A percentile compares a stretch with the other conserved stretches of the same genome.
Evolutionary conservation across 2,888 invertebrate genomes (phyloP).

Genomic region (Eilema griseolum): DNA sequence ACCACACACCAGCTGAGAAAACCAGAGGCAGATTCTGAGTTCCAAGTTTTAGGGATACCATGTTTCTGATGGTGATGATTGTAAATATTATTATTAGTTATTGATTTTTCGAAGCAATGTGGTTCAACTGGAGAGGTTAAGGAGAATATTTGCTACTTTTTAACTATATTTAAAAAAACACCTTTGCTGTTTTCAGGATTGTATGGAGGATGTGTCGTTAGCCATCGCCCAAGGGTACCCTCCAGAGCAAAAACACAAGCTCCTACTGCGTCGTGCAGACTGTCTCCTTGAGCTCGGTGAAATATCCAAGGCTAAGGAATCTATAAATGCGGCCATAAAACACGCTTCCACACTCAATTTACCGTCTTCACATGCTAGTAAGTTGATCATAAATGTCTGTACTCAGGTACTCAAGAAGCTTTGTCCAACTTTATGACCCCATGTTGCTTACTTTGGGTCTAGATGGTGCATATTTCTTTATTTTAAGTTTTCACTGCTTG

Average conservation of each 20-base stretch:
- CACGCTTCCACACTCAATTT: conserved; percentile 13
- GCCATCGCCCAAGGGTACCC: conserved; percentile 89
- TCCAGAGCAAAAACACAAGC: conserved; percentile 87
- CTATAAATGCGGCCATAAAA: conserved; percentile 58
- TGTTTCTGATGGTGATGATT: too few species aligned
- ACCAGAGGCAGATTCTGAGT: too few species aligned
- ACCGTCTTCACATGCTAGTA: conserved; percentile 6
- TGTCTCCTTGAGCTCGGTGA: conserved; percentile 87
- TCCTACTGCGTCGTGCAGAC: conserved; percentile 89
- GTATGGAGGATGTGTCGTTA: conserved; percentile 88
- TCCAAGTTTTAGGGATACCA: too few species aligned
- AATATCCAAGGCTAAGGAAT: conserved; percentile 67
- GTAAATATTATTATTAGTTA: too few species aligned
- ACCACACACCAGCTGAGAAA: too few species aligned
- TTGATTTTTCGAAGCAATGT: too few species aligned
- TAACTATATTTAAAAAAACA: too few species aligned
- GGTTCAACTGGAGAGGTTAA: too few species aligned
- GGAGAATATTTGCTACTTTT: too few species aligned
- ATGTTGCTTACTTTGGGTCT: background rate
- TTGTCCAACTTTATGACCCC: background rate
- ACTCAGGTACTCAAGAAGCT: too few species aligned
- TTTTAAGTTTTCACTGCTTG: too few species aligned
- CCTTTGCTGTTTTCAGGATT: conserved; percentile 78
- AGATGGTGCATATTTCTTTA: too few species aligned
- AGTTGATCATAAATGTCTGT: conserved; percentile 5